A percentile compares a stretch with the other conserved stretches of the same genome.
Conservation (phyloP, 2,797 vertebrate species). For the Carapus acus region DNA sequence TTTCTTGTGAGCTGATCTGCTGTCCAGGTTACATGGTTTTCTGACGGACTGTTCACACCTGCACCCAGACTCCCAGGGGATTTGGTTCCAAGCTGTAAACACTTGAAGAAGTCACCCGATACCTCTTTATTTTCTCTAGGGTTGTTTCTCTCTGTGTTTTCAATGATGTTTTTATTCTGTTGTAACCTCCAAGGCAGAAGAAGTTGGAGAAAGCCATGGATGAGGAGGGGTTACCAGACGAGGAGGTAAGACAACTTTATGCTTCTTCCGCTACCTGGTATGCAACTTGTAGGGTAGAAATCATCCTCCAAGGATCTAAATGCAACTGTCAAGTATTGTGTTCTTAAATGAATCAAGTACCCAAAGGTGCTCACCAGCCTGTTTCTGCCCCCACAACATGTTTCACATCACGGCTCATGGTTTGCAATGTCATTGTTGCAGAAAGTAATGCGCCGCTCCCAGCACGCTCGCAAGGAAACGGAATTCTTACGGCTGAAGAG, state of each 20-base stretch:
- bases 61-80: background rate
- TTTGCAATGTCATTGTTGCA: slow-evolving; percentile 41
- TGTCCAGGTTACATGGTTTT: slow-evolving; percentile 5
- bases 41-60: slow-evolving; percentile 12
- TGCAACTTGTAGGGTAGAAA: no score
- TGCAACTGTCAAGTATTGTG: no score
- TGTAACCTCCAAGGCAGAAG: slow-evolving; percentile 90
- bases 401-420: no score
- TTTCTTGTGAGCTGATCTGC: slow-evolving; percentile 32
- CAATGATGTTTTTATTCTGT: background rate
- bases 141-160: background rate
- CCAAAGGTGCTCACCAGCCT: no score
- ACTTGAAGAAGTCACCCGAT: no score
- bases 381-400: no score
- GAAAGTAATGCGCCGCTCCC: slow-evolving; percentile 92
- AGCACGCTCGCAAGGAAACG: slow-evolving; percentile 95
- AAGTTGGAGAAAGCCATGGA: slow-evolving; percentile 98
- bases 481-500: slow-evolving; percentile 94
- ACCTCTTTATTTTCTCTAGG: no score
- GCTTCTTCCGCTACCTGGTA: background rate
- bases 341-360: no score
- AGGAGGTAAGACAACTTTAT: slow-evolving; percentile 76
- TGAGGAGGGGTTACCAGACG: slow-evolving; percentile 92
- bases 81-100: no score
- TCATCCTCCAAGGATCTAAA: no score